Base-by-base conservation (phyloP, 2,113 vertebrate genomes). In the Cyprinodon tularosa region DNA sequence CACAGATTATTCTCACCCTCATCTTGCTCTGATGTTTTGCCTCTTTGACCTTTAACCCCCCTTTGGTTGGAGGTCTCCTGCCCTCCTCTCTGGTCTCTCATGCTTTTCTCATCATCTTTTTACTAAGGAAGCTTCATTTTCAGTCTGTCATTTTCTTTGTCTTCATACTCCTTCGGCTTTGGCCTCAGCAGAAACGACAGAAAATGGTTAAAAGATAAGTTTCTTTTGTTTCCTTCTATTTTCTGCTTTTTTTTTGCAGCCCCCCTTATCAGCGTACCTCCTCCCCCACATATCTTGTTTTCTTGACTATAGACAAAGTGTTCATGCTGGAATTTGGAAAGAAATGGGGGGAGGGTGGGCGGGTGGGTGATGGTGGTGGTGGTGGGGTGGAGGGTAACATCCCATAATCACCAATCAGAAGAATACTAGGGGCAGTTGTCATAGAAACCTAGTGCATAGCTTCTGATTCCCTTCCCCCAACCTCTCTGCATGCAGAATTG, bases 321-420 rank as follows among this genome's bases (percentile, higher is more conserved):
- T 85, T 90, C 86, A 87, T 90, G 85, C 87, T 86, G 88, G 85
- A 77, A 81, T 88, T 81, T 83, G 66, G 84, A 84, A 72, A 66
- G 62, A 42, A 7, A 44, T 10, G 38, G 63, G 63, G 42, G 60
- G 36, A 14, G 47, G 57, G 53, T 50, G 62, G 60, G 67, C 39
- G 66, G 3, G 39, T n/a, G 48, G 29, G 40, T 47, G 61, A 29
- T 29, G 29, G 29, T 29, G n/a, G 50, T 76, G 37, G 48, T 38
- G 48, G 8, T 50, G 12, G 45, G 59, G 42, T 68, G 81, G 83
- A 74, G 89, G 64, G 63, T 42, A 29, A 85, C 88, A 92, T 91
- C 89, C 90, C 89, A 93, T 94, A 93, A 94, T 94, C 91, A 90
- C 92, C 92, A 93, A 94, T 92, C 92, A 93, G 89, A 90, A 80